phyloP scores from a whole-genome alignment of 2,113 vertebrate species.

The Nothoprocta perdicaria region DNA sequence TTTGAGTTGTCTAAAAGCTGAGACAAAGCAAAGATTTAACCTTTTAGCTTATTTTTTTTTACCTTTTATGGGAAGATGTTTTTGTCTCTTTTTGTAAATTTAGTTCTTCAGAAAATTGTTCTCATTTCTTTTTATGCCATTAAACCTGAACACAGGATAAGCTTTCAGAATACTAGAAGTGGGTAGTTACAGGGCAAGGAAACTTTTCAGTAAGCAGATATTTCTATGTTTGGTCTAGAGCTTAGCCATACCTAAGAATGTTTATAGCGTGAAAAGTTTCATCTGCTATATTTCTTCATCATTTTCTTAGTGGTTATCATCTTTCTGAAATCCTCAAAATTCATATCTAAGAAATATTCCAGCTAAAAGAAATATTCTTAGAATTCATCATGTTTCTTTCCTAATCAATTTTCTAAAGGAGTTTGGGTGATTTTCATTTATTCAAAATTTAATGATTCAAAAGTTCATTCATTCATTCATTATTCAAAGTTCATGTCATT shows the following conservation, averaged over 20 bases:
- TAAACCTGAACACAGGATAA: background rate
- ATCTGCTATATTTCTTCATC: background rate
- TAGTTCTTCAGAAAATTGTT: background rate
- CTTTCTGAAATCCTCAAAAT: background rate
- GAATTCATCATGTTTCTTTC: background rate
- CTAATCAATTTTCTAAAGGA: background rate
- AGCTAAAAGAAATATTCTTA: background rate
- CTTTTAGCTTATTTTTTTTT: background rate
- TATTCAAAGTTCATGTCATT: background rate
- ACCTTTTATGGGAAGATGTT: background rate
- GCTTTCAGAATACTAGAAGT: background rate
- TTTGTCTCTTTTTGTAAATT: background rate
- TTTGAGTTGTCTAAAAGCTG: background rate
- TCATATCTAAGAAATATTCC: background rate
- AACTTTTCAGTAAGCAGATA: background rate
- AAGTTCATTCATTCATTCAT: too few species aligned
- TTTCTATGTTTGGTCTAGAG: background rate
- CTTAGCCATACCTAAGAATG: background rate
- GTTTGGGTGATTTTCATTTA: constrained; percentile 30
- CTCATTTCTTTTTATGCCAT: background rate
- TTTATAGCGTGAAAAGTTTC: background rate
- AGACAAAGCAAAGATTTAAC: background rate
- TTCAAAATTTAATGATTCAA: constrained; percentile 47
- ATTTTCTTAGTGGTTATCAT: background rate
- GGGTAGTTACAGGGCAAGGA: background rate